These are phyloP conservation scores for Nilaparvata lugens DNA, from an alignment of 1,140 invertebrate genomes.

Conservation along the genomic window DNA sequence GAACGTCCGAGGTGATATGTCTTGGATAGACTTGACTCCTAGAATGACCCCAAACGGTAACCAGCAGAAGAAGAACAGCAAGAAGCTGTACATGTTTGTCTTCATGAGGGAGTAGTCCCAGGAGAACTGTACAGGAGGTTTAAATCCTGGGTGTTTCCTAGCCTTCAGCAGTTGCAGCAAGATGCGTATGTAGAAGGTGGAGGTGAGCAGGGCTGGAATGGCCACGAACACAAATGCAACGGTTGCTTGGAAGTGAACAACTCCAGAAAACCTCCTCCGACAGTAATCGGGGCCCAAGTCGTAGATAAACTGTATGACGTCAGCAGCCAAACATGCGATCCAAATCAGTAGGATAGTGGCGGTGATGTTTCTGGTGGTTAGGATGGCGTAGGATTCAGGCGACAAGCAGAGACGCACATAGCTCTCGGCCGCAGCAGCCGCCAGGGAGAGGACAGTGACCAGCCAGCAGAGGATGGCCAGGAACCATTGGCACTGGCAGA, in stretches of 20 bases:
- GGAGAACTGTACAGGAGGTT: constrained; percentile 48
- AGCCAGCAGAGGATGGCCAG: constrained; percentile 54
- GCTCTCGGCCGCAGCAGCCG: constrained; percentile 53
- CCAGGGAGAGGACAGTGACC: constrained; percentile 51
- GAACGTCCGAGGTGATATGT: constrained; percentile 41
- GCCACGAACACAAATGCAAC: constrained; percentile 44
- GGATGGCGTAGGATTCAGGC: constrained; percentile 39
- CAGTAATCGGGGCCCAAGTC: constrained; percentile 54
- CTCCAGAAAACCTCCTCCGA: constrained; percentile 36
- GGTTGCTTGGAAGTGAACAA: constrained; percentile 40
- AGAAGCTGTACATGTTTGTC: constrained; percentile 53
- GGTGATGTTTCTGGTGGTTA: constrained; percentile 45
- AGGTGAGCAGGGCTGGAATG: constrained; percentile 37
- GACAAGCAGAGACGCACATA: constrained; percentile 48
- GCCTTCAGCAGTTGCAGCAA: constrained; percentile 34
- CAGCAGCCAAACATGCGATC: constrained; percentile 37
- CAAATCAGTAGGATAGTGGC: constrained; percentile 42
- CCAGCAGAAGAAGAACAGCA: constrained; percentile 56
- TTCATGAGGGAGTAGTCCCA: constrained; percentile 52
- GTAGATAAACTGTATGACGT: constrained; percentile 43
- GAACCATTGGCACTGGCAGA: constrained; percentile 58
- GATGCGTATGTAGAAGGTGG: constrained; percentile 26
- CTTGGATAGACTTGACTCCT: constrained; percentile 41
- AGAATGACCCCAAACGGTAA: constrained; percentile 51
- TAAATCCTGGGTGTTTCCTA: constrained; percentile 44